Evolutionary conservation across 2,113 vertebrate genomes (phyloP), one percentile per base, ranked within the genome.

Genomic region (Dipodomys ordii): DNA sequence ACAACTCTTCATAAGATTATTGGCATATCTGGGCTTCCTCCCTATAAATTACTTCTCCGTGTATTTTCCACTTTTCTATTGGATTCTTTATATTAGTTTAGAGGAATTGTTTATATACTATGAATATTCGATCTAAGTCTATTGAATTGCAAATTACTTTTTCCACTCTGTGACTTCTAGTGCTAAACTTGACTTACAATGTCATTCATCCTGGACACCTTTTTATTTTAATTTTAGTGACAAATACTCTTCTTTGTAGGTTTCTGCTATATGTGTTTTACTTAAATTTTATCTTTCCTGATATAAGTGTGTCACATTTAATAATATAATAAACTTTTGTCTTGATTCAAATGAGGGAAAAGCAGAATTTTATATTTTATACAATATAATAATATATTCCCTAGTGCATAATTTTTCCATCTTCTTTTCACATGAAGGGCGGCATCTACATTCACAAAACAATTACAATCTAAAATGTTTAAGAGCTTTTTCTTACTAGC

Each of bases 21-120:
- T 88, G 87, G 39, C 72, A 83, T 91, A 62, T 76, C 10, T 15
- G 79, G 11, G 15, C 73, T 92, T 72, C 62, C 71, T 84, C 35
- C 93, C 62, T 81, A 67, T 87, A 84, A 89, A 89, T 93, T 83
- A 84, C 13, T 4, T 79, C 60, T 86, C 22, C 25, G 32, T 74
- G 46, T 25, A 88, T 62, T 53, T 89, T 19, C 35, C 44, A 60
- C 12, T 78, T 94, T 95, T 72, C 11, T 78, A 18, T 74, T 89
- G 28, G 27, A 64, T 93, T 83, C 46, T 93, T 92, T 89, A 53
- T 87, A 93, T 77, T 90, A 60, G 82, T 78, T 85, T 94, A 76
- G 85, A 95, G 20, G 12, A 82, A 85, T 78, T 90, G 3, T 90
- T 90, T 74, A 85, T 84, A 49, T 78, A 82, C 94, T 88, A 84